Base-by-base conservation (phyloP, 2,888 invertebrate species). In the Cartodere bifasciata region DNA sequence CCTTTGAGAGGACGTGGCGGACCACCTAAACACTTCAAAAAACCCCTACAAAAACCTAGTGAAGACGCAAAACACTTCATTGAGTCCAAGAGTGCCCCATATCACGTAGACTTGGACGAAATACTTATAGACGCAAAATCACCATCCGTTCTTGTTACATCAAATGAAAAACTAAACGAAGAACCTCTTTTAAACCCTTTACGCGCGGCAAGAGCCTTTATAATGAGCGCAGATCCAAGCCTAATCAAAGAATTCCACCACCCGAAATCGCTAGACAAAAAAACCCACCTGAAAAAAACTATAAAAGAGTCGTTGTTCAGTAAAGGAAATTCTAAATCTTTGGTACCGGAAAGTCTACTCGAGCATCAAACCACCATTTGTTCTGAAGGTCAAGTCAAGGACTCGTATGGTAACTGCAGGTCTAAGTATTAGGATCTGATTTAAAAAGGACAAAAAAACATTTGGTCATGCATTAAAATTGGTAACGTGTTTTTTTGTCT, bases 301-400 rank as follows among this genome's bases (percentile, higher is more conserved):
- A 36, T 33, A 5, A 46, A 42, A 17, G 45, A 42, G 16, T 29
- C 17, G 9, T 7, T 23, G 11, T 21, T 31, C n/a, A 17, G 16
- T 16, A 11, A 16, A 15, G 21, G 30, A 3, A 9, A 11, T 11
- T 28, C 26, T 10, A 32, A 31, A 21, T 23, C 7, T n/a, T 9
- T 15, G 11, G 23, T 22, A 12, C 10, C 11, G 10, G 30, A 30
- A 9, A 3, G 9, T 9, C 17, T 29, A n/a, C 26, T 25, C 14
- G 12, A n/a, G 12, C 15, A 17, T 7, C 6, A 23, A 13, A 56
- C 50, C 10, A 65, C 66, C 29, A 81, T 81, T 48, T 83, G 83
- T 53, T 81, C 81, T 11, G 82, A 81, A 1, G 80, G 72, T 27
- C 64, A 74, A 45, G 65, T 64, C 42, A 67, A 82, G 16, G 77